Conservation (phyloP, 1,140 invertebrate genomes). For the Parasteatoda tepidariorum region DNA sequence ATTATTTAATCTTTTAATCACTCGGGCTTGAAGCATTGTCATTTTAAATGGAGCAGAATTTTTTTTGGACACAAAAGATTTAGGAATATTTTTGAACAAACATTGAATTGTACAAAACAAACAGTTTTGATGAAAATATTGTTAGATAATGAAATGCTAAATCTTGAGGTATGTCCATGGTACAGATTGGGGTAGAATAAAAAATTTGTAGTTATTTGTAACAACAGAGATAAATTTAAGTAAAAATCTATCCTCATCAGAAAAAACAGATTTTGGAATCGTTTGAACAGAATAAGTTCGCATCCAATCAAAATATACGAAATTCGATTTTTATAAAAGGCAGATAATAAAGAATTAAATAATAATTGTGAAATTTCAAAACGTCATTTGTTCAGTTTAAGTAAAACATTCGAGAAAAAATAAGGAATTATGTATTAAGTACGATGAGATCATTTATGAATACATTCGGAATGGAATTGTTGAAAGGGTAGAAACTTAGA, state of each 20-base stretch:
- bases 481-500: too few species aligned
- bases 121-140: too few species aligned
- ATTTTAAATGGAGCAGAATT: too few species aligned
- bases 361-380: conserved; percentile 6
- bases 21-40: too few species aligned
- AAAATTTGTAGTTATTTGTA: neutral
- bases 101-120: too few species aligned
- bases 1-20: too few species aligned
- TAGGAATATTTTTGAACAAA: too few species aligned
- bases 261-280: neutral
- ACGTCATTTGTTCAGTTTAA: neutral
- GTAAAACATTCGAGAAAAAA: neutral
- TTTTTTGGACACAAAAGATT: too few species aligned
- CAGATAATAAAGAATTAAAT: neutral
- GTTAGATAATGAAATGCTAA: too few species aligned
- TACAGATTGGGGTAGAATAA: neutral
- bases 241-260: neutral
- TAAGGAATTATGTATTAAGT: neutral
- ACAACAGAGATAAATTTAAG: neutral
- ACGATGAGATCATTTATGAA: neutral
- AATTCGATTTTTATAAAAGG: neutral
- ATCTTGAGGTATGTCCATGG: too few species aligned
- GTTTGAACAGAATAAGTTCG: neutral
- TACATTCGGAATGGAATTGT: too few species aligned
- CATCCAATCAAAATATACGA: neutral